Base-by-base conservation (phyloP, 2,113 vertebrate species). In the Hypanus sabinus region DNA sequence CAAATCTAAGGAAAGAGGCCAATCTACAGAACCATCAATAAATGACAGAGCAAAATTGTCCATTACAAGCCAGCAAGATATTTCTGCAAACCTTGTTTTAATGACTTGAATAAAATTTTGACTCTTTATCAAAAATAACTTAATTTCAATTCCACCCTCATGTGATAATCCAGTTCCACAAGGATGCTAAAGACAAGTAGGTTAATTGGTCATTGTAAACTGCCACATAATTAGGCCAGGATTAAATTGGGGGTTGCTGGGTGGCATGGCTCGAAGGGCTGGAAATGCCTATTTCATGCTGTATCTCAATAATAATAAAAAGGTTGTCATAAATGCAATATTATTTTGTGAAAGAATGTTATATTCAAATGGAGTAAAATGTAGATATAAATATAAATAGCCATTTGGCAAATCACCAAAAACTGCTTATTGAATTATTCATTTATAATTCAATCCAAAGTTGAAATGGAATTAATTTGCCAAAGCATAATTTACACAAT, bases 351-450 rank as follows among this genome's bases (percentile, higher is more conserved):
- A 55, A 73, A 70, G 24, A 73, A 30, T 70, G 71, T 30, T 73
- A 11, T 30, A 68, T 70, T 73, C 55, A 65, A 30, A 73, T 93
- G 68, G 46, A 14, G 24, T 55, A 27, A 93, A 93, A 22, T 46
- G 70, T 38, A 93, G 70, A 65, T 73, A 73, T 75, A 93, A 93
- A 33, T 73, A 73, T 75, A 93, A 93, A 27, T 46, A 93, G 70
- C 70, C 91, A 93, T 73, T 93, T 55, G 70, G 70, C 36, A 93
- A 73, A 73, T 73, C 90, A 93, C 68, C 90, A 93, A 93, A n/a
- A 24, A 90, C 62, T n/a, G 71, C 68, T 68, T 27, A 93, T 22
- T 93, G n/a, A 85, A 55, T 85, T 46, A 65, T 65, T 65, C 85
- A 73, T 93, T 75, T 38, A 33, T 30, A 73, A 93, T 93, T 73